Percentiles rank a stretch among this genome's conserved stretches.
These are phyloP conservation scores for Diaphora mendica DNA, from an alignment of 2,888 invertebrate genomes.

Conservation along the genomic window DNA sequence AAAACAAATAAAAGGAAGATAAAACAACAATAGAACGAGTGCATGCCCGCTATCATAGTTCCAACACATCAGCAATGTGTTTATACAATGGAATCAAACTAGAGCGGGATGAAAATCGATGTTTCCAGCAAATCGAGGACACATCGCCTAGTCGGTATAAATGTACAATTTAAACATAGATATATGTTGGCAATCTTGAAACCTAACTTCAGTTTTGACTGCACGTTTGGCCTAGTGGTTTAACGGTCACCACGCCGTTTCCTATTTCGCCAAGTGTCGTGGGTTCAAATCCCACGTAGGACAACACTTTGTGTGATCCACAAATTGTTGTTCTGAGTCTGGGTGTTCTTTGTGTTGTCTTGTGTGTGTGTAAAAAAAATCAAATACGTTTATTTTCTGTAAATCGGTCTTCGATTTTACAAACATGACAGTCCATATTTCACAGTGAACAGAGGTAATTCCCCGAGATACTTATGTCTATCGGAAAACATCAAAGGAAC, in stretches of 20 bases:
- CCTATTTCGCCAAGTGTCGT: no score
- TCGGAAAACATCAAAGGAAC: slow-evolving; percentile 4
- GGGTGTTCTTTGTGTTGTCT: no score
- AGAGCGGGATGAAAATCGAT: slow-evolving; percentile 50
- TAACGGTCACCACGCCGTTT: no score
- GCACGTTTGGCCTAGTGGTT: no score
- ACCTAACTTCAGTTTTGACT: slow-evolving; percentile 26
- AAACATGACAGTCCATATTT: slow-evolving; percentile 42
- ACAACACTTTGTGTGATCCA: no score
- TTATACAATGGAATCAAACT: slow-evolving; percentile 43
- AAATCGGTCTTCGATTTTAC: slow-evolving; percentile 40
- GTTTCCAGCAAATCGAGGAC: slow-evolving; percentile 44
- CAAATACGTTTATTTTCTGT: slow-evolving; percentile 43
- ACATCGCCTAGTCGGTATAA: slow-evolving; percentile 36
- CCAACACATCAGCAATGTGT: slow-evolving; percentile 43
- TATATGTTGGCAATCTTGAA: slow-evolving; percentile 31
- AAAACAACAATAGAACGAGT: slow-evolving; percentile 27
- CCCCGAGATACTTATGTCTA: slow-evolving; percentile 7
- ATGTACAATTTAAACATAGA: slow-evolving; percentile 43
- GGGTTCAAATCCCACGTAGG: no score
- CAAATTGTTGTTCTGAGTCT: no score
- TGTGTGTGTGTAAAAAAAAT: no score
- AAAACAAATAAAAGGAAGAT: slow-evolving; percentile 9
- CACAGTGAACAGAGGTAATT: slow-evolving; percentile 15
- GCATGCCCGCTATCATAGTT: slow-evolving; percentile 27